Conservation (phyloP, 2,888 invertebrate genomes). For the Pachycephus smyrnensis region DNA sequence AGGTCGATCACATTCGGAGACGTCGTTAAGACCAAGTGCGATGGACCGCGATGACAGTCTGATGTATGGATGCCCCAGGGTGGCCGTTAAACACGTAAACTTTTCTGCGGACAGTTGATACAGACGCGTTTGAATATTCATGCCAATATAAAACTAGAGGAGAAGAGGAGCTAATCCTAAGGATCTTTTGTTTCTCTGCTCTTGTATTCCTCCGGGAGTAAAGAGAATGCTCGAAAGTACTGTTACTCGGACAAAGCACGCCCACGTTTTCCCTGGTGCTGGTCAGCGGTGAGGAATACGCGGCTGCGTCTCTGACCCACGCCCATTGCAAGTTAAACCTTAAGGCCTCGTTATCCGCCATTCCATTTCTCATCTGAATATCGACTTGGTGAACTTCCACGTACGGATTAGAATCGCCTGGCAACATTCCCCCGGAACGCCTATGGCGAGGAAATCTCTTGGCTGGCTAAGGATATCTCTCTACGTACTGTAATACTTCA, state of each 20-base stretch:
- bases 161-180: constrained; percentile 8
- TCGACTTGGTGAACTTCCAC: background rate
- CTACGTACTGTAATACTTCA: background rate
- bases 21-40: background rate
- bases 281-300: background rate
- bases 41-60: background rate
- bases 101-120: background rate
- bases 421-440: background rate
- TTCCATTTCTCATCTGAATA: background rate
- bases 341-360: background rate
- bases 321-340: background rate
- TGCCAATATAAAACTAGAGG: constrained; percentile 8
- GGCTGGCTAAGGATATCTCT: background rate
- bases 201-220: constrained; percentile 16
- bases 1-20: background rate
- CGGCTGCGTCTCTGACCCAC: background rate
- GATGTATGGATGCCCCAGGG: background rate
- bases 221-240: constrained; percentile 19
- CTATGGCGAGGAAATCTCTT: background rate
- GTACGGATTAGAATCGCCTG: background rate
- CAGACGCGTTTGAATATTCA: background rate
- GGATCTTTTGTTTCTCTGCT: background rate
- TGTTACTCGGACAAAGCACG: constrained; percentile 41
- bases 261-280: constrained; percentile 31
- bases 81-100: background rate